Base-by-base conservation (phyloP, 1,140 invertebrate species). In the Drosophila saltans region DNA sequence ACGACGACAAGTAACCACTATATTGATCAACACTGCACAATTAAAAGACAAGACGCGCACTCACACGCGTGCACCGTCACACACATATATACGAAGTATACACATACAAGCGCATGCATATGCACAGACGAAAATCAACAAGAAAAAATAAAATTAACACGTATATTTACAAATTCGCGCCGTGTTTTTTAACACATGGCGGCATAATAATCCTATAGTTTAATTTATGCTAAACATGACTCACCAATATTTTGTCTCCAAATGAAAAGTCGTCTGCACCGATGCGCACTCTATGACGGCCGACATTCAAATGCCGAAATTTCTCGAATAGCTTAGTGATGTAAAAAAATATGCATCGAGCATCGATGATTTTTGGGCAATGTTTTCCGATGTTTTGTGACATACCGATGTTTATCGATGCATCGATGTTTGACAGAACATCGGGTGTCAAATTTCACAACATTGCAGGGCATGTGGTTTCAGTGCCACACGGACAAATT, bases 281-380 rank as follows among this genome's bases (percentile, higher is more conserved):
- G 79, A 78, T 60, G 71, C 30, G 26, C 9, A 24, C 80, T 59
- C 70, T 56, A 45, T 28, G 1, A 62, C 45, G 36, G 80, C 36
- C 33, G 57, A 28, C 56, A 64, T n/a, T 69, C 43, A 24, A 83
- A 58, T 82, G 80, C 41, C 16, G 36, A 24, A 65, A 66, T 24
- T 11, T 16, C 2, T 11, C n/a, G 26, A 68, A 36, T 21, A 41
- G 21, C 10, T 48, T 30, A 16, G 16, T 16, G 16, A 16, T 16
- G 16, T 16, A 16, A 16, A 16, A 16, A 16, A 16, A 16, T 16
- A 16, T 16, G 16, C 0, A 16, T 16, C 16, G 16, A 16, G 16
- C 16, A 16, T 16, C 16, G 16, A 16, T 16, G 16, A 16, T 16
- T 16, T 16, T 16, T 16, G 16, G 16, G 16, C 16, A 16, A 16